Evolutionary conservation across 2,113 vertebrate species (phyloP).

Genomic region (Ivindomyrus marchei): DNA sequence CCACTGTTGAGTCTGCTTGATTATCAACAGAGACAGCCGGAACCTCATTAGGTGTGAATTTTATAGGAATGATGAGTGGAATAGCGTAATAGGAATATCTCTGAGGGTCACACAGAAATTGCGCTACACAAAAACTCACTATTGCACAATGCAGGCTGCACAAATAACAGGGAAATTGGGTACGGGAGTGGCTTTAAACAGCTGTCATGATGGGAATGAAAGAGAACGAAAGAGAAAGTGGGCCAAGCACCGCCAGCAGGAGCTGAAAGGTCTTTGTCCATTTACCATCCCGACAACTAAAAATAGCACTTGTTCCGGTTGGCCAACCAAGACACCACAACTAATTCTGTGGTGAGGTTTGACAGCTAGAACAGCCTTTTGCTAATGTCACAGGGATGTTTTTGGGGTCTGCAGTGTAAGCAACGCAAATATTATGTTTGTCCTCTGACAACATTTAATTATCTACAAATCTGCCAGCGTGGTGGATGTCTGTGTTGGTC

Average conservation of each 20-base stretch:
- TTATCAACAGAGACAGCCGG: not conserved
- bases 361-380: not conserved
- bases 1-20: not conserved
- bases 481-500: not conserved
- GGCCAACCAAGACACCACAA: not conserved
- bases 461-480: not conserved
- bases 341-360: not conserved
- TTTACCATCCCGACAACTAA: not conserved
- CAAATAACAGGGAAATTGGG: not conserved
- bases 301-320: not conserved
- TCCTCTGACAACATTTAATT: not conserved
- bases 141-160: not conserved
- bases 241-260: not conserved
- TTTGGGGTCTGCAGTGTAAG: not conserved
- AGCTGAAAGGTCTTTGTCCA: conserved; percentile 1
- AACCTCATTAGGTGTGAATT: not conserved
- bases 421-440: not conserved
- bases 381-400: not conserved
- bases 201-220: not conserved
- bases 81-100: not conserved
- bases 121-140: not conserved
- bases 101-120: not conserved
- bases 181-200: not conserved
- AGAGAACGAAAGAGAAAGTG: not conserved
- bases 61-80: not conserved